A percentile compares a stretch with the other conserved stretches of the same genome.
Evolutionary conservation across 30 jellyfish, hydroid and myxozoan species (phyloP).

Genomic region (Nemopilema nomurai): DNA sequence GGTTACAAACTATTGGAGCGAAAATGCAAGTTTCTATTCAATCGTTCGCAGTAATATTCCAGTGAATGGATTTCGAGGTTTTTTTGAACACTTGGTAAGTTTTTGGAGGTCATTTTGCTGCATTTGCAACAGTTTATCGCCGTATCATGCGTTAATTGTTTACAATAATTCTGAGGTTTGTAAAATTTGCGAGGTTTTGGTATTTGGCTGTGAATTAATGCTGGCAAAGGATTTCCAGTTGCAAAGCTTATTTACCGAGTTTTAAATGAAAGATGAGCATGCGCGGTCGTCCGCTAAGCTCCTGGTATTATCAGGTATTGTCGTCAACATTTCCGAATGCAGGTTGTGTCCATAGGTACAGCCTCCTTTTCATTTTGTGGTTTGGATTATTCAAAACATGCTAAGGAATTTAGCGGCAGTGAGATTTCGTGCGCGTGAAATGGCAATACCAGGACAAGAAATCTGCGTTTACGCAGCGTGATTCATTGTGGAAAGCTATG

Average conservation of each 20-base stretch:
- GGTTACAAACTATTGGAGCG: background rate
- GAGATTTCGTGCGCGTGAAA: no score
- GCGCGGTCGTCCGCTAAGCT: slow-evolving; percentile 11
- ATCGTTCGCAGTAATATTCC: background rate
- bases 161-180: slow-evolving; percentile 18
- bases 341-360: background rate
- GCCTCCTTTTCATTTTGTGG: background rate
- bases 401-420: background rate
- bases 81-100: background rate
- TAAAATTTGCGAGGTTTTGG: background rate
- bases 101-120: background rate
- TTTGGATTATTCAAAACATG: background rate
- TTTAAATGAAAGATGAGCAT: slow-evolving; percentile 1
- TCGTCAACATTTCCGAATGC: background rate
- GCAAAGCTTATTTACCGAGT: background rate
- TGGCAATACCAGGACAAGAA: no score
- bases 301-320: slow-evolving; percentile 2
- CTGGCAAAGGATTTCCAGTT: background rate
- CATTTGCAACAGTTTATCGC: background rate
- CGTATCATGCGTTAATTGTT: background rate
- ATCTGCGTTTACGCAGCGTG: no score
- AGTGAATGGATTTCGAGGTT: background rate
- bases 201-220: background rate
- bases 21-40: background rate
- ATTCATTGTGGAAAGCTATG: no score